Evolutionary conservation across 2,888 invertebrate genomes (phyloP).

Genomic region (Anarsia innoxiella): DNA sequence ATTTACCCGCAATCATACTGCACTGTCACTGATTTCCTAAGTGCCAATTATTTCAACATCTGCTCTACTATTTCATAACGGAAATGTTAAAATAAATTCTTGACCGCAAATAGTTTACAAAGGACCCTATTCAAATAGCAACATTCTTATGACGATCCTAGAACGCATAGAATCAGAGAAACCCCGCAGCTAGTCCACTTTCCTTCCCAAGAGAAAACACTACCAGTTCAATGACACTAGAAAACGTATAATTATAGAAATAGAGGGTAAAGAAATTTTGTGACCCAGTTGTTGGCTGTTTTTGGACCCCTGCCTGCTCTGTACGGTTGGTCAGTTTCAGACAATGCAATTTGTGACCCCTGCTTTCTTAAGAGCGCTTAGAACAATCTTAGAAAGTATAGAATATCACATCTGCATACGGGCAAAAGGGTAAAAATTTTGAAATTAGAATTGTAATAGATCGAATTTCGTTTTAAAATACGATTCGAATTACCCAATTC

Average conservation of each 20-base stretch:
- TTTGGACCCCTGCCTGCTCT: conserved; percentile 47
- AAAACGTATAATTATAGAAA: conserved; percentile 62
- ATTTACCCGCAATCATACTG: too few species aligned
- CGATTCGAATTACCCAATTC: neutral
- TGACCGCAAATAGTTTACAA: conserved; percentile 36
- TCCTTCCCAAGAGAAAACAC: conserved; percentile 50
- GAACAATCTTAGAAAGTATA: conserved; percentile 32
- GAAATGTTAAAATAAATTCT: conserved; percentile 14
- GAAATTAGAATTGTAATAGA: conserved; percentile 1
- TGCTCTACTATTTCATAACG: conserved; percentile 7
- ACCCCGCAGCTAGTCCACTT: conserved; percentile 62
- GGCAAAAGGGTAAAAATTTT: conserved; percentile 13
- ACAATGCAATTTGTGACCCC: conserved; percentile 57
- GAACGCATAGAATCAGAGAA: conserved; percentile 36
- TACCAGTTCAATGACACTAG: conserved; percentile 62
- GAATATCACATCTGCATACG: conserved; percentile 41
- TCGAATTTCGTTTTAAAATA: conserved; percentile 1
- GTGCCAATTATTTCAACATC: neutral
- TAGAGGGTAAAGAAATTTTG: conserved; percentile 62
- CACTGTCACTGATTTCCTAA: too few species aligned
- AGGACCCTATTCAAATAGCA: conserved; percentile 30
- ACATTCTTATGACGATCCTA: conserved; percentile 36
- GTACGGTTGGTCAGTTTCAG: conserved; percentile 69
- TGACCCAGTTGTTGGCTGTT: conserved; percentile 62
- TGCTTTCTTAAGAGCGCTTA: conserved; percentile 40